Percentiles rank a stretch among this genome's conserved stretches.
These are phyloP conservation scores for Drosophila buzzatii DNA, from an alignment of 2,888 invertebrate genomes.

Conservation along the genomic window DNA sequence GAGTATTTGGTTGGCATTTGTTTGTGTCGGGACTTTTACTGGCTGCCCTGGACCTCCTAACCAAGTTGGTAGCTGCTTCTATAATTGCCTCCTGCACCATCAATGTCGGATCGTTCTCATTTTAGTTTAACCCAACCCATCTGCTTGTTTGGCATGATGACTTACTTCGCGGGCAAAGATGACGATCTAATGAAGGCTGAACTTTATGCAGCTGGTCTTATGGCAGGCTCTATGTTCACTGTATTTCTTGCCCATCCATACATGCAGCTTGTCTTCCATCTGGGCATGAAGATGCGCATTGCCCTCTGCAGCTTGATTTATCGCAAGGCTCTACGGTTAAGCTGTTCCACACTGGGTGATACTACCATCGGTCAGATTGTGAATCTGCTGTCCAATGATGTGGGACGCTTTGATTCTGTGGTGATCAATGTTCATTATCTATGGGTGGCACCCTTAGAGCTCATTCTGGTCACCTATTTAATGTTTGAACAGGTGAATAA, in stretches of 20 bases:
- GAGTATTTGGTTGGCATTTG: constrained; percentile 87
- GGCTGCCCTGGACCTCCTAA: constrained; percentile 87
- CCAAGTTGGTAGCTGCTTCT: constrained; percentile 80
- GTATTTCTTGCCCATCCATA: constrained; percentile 93
- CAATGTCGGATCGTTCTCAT: not conserved
- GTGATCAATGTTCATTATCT: constrained; percentile 95
- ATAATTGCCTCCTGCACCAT: not conserved
- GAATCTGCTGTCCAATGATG: constrained; percentile 97
- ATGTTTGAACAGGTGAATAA: constrained; percentile 88
- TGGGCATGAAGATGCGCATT: constrained; percentile 89
- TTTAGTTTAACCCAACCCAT: constrained; percentile 88
- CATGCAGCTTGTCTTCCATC: constrained; percentile 90
- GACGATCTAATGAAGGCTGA: constrained; percentile 87
- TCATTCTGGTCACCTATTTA: constrained; percentile 91
- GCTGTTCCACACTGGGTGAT: constrained; percentile 90
- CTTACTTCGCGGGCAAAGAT: constrained; percentile 86
- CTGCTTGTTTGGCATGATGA: constrained; percentile 88
- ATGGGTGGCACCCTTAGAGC: constrained; percentile 95
- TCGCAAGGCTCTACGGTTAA: constrained; percentile 88
- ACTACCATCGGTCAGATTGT: constrained; percentile 92
- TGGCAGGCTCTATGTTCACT: constrained; percentile 90
- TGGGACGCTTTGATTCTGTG: constrained; percentile 88
- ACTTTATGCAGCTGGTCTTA: constrained; percentile 90
- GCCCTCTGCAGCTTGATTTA: constrained; percentile 90
- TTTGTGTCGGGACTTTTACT: constrained; percentile 87